Evolutionary conservation across 2,888 invertebrate species (phyloP).

Genomic region (Sphinx pinastri): DNA sequence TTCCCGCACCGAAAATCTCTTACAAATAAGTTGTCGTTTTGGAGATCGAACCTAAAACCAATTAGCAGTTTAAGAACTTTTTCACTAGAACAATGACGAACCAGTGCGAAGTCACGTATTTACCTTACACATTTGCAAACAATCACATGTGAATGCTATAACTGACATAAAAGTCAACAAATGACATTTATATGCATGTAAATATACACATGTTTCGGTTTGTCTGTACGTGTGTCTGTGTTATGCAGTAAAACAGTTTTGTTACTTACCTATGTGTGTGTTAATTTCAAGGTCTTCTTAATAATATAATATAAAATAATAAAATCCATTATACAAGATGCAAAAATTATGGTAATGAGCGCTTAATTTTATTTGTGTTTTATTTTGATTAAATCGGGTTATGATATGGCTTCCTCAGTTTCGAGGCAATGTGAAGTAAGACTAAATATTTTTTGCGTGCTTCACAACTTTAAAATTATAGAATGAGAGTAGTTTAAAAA

Average conservation of each 20-base stretch:
- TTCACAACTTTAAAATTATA: too few relatives aligned
- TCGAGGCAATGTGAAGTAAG: too few relatives aligned
- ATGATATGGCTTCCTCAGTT: background rate
- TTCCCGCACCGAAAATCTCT: too few relatives aligned
- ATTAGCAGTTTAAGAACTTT: too few relatives aligned
- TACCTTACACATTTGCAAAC: background rate
- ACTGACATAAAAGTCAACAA: background rate
- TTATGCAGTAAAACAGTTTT: background rate
- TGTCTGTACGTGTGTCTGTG: constrained; percentile 4
- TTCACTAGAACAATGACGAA: too few relatives aligned
- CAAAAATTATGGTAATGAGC: background rate
- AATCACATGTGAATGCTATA: background rate
- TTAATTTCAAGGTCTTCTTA: background rate
- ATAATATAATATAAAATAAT: background rate
- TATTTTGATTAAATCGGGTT: background rate
- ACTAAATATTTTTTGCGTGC: too few relatives aligned
- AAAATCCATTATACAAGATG: background rate
- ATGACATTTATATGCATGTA: background rate
- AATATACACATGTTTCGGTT: background rate
- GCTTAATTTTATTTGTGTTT: background rate
- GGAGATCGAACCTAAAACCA: too few relatives aligned
- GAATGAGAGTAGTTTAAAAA: too few relatives aligned
- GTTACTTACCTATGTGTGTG: background rate
- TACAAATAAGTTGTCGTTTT: too few relatives aligned
- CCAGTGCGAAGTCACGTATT: background rate